Base-by-base conservation (phyloP, 1,140 invertebrate genomes). In the Venustaconcha ellipsiformis region DNA sequence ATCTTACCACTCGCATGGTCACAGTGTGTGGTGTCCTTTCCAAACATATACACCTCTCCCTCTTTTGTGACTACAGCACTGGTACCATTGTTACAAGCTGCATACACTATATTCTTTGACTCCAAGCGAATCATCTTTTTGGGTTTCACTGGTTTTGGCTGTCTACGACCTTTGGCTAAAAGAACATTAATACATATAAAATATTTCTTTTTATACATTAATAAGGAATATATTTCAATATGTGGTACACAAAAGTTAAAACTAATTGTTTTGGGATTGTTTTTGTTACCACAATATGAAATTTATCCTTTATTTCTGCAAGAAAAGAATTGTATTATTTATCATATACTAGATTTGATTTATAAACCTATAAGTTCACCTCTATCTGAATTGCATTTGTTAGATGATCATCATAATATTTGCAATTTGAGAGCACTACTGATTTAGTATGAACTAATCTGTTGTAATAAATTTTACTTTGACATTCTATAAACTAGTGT, bases 61-160 rank as follows among this genome's bases (percentile, higher is more conserved):
- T 95, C 94, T 85, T 94, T 94, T 14, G 95, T 97, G 0, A 99
- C 94, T 60, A 99, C 92, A 37, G 96, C 97, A 56, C 96, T 97
- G 20, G 96, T 96, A 13, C 96, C 97, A 91, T 97, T 97, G 89
- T 98, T 99, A 86, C 96, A 98, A 8, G 96, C 96, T 2, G 94
- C 94, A 86, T 93, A 93, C 1, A 95, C 91, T 17, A 98, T 93
- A 83, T 93, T 92, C 84, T 96, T 94, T 0, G 95, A 94, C 82
- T 98, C 96, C 56, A 98, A 93, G 91, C 96, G 96, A 65, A 94
- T 93, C 91, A 98, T 96, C 90, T 95, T 97, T 89, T 97, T 97
- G 69, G 96, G 96, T 87, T 97, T 96, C 0, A 94, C 93, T 12
- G 96, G 94, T 90, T 98, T 98, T 0, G 95, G 94, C 86, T 96